Evolutionary conservation across 2,888 invertebrate species (phyloP).

Genomic region (Archips crataeganus): DNA sequence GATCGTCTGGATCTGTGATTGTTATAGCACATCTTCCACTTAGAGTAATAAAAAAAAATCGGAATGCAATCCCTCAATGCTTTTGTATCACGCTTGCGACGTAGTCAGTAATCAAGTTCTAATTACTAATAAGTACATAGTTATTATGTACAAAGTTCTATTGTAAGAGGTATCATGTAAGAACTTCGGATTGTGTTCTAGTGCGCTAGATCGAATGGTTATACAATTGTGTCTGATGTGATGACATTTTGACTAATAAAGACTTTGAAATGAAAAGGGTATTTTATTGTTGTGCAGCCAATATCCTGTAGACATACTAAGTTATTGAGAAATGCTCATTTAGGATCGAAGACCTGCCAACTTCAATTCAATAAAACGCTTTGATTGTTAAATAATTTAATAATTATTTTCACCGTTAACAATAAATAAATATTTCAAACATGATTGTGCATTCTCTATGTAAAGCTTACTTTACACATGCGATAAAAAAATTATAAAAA

Average conservation of each 20-base stretch:
- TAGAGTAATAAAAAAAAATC: background rate
- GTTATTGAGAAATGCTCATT: no score
- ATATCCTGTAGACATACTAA: no score
- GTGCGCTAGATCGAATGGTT: slow-evolving; percentile 45
- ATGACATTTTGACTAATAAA: slow-evolving; percentile 43
- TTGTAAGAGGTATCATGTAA: background rate
- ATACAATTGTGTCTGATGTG: slow-evolving; percentile 42
- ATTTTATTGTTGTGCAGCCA: background rate
- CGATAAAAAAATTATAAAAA: no score
- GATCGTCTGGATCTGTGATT: background rate
- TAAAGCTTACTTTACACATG: no score
- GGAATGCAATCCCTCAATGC: background rate
- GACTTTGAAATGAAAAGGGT: slow-evolving; percentile 7
- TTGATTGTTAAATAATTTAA: no score
- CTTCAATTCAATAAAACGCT: no score
- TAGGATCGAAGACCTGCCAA: no score
- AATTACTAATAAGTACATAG: slow-evolving; percentile 16
- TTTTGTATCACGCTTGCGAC: background rate
- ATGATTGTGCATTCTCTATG: no score
- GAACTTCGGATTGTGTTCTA: slow-evolving; percentile 39
- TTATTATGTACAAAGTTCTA: slow-evolving; percentile 18
- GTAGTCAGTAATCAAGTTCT: background rate
- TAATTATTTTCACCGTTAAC: no score
- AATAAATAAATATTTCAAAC: no score
- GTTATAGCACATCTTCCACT: background rate